A percentile compares a stretch with the other conserved stretches of the same genome.
Conservation (phyloP, 2,888 invertebrate species). For the Pterobdella sp. region DNA sequence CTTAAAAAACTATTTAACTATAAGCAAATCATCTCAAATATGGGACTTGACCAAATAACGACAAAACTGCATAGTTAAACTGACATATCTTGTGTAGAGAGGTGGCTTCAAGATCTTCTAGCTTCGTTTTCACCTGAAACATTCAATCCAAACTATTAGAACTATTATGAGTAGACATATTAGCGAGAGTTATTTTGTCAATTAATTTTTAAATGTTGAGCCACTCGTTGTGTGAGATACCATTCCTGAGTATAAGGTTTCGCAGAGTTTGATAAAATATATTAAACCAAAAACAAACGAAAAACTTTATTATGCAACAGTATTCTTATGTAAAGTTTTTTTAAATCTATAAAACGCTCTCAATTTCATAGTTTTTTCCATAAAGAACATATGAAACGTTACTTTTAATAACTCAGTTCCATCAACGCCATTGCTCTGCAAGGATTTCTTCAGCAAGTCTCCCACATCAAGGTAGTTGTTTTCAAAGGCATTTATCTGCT, state of each 20-base stretch:
- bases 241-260: background rate
- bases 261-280: background rate
- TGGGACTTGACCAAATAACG: no score
- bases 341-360: no score
- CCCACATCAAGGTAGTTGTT: constrained; percentile 8
- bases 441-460: background rate
- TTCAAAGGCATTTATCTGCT: constrained; percentile 10
- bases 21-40: no score
- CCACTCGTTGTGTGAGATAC: background rate
- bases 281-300: no score
- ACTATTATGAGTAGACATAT: background rate
- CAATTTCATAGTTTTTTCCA: no score
- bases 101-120: constrained; percentile 20
- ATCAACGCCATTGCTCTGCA: background rate
- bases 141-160: no score
- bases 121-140: constrained; percentile 21
- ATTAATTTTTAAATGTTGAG: background rate
- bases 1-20: no score
- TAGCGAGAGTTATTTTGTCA: background rate
- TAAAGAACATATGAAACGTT: no score
- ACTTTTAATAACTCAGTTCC: no score
- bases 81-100: constrained; percentile 20
- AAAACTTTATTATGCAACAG: no score
- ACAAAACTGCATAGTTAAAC: no score
- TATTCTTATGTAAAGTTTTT: no score